phyloP scores from a whole-genome alignment of 2,888 invertebrate species.

The Actias luna region DNA sequence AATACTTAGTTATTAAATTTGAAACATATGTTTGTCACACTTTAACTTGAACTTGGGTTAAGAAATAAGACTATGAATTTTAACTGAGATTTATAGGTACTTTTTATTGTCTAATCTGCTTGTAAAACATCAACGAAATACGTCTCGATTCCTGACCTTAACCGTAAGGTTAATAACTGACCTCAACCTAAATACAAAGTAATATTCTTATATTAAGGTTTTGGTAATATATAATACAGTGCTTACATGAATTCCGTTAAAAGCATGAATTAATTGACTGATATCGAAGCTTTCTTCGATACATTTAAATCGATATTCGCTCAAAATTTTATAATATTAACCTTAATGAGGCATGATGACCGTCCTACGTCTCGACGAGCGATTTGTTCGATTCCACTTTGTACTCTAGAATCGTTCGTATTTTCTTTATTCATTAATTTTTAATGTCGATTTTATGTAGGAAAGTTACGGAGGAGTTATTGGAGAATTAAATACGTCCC shows the following conservation, averaged over 20 bases:
- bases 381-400: constrained; percentile 31
- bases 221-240: background rate
- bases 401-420: background rate
- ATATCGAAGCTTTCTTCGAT: constrained; percentile 72
- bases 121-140: too few species aligned
- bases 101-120: too few species aligned
- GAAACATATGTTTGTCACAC: too few species aligned
- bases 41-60: too few species aligned
- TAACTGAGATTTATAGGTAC: too few species aligned
- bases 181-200: background rate
- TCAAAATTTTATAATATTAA: constrained; percentile 69
- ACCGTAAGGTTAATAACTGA: too few species aligned
- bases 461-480: too few species aligned
- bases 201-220: background rate
- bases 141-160: too few species aligned
- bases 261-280: constrained; percentile 51
- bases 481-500: too few species aligned
- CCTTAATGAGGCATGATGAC: constrained; percentile 75
- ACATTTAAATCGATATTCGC: constrained; percentile 72
- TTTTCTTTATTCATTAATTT: background rate
- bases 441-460: background rate
- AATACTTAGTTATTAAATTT: too few species aligned
- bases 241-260: background rate
- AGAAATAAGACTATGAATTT: too few species aligned
- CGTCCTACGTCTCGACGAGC: constrained; percentile 44